A percentile compares a stretch with the other conserved stretches of the same genome.
These are phyloP conservation scores for Aleiodes leptofemur DNA, from an alignment of 2,888 invertebrate species.

Conservation along the genomic window DNA sequence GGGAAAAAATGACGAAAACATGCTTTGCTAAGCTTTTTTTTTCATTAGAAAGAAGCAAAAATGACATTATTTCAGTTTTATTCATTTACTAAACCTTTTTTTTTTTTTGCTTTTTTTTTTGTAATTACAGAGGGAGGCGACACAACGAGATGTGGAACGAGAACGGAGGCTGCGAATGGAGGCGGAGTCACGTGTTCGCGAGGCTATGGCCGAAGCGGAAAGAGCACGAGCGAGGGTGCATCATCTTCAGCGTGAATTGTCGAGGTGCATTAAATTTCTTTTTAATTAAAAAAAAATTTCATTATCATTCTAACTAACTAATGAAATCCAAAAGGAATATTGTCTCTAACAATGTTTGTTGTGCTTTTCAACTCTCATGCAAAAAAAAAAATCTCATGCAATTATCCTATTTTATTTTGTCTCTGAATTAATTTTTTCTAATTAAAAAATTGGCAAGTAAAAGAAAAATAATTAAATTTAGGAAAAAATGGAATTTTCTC, in stretches of 20 bases:
- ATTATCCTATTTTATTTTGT: not conserved
- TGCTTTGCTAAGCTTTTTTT: too few species aligned
- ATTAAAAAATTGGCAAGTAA: too few species aligned
- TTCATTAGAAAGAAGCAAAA: too few species aligned
- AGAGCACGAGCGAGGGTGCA: constrained; percentile 73
- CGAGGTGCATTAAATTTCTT: constrained; percentile 68
- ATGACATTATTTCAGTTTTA: too few species aligned
- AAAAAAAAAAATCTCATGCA: too few species aligned
- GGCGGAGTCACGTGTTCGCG: constrained; percentile 74
- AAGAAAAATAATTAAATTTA: too few species aligned
- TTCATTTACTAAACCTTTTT: not conserved
- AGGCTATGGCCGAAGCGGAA: constrained; percentile 74
- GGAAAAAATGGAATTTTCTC: too few species aligned
- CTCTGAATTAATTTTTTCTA: too few species aligned
- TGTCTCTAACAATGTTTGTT: constrained; percentile 4
- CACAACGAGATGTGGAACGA: constrained; percentile 75
- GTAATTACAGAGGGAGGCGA: constrained; percentile 79
- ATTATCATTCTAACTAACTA: constrained; percentile 15
- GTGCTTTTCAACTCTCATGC: not conserved
- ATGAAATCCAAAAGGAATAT: not conserved
- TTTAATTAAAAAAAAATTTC: constrained; percentile 8
- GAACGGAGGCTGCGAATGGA: constrained; percentile 75
- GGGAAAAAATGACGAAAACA: too few species aligned
- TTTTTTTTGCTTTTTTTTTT: constrained; percentile 39
- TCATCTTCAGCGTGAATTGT: constrained; percentile 74